These are phyloP conservation scores for Dusona sp. DNA, from an alignment of 2,888 invertebrate species.

Conservation along the genomic window DNA sequence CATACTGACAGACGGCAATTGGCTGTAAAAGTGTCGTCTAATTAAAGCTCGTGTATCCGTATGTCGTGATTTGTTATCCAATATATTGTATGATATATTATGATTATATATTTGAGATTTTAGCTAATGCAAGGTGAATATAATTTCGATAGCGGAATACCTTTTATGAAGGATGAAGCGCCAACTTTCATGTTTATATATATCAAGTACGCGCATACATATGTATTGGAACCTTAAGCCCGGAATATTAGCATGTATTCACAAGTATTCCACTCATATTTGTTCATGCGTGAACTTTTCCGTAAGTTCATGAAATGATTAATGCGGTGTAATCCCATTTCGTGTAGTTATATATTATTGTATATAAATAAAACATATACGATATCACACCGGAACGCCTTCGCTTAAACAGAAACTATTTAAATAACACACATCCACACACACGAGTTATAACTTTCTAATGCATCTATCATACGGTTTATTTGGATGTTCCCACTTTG, in stretches of 20 bases:
- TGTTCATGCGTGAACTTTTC: slow-evolving; percentile 47
- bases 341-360: slow-evolving; percentile 39
- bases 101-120: slow-evolving; percentile 10
- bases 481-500: slow-evolving; percentile 50
- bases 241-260: slow-evolving; percentile 26
- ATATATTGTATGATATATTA: background rate
- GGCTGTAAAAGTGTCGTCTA: slow-evolving; percentile 11
- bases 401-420: slow-evolving; percentile 51
- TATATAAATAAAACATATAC: slow-evolving; percentile 42
- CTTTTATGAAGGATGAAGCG: slow-evolving; percentile 12
- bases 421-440: slow-evolving; percentile 24
- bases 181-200: slow-evolving; percentile 19
- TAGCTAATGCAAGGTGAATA: slow-evolving; percentile 10
- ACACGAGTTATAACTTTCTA: slow-evolving; percentile 74
- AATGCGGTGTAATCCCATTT: slow-evolving; percentile 60
- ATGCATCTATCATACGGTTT: slow-evolving; percentile 73
- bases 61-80: slow-evolving; percentile 13
- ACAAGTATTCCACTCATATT: slow-evolving; percentile 35
- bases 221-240: background rate
- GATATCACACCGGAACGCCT: slow-evolving; percentile 47
- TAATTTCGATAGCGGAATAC: slow-evolving; percentile 15
- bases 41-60: background rate
- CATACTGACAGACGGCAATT: background rate
- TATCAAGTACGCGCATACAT: background rate
- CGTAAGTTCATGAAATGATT: slow-evolving; percentile 63